Evolutionary conservation across 2,797 vertebrate genomes (phyloP), one percentile per base, ranked within the genome.

Genomic region (Leptatherina wallacei): DNA sequence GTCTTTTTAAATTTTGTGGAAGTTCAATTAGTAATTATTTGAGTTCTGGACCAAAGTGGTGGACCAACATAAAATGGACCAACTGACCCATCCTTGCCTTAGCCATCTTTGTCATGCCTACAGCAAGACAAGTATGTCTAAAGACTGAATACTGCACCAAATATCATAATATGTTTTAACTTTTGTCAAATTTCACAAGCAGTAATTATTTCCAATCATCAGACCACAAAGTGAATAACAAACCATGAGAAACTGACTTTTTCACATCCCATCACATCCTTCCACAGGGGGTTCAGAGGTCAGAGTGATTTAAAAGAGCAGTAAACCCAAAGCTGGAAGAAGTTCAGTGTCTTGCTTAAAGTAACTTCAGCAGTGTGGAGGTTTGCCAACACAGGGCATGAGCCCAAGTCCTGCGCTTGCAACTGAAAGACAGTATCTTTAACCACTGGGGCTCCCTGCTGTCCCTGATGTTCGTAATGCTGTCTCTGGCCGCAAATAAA

Each of bases 401-500:
- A 77, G 68, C 79, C 68, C 1, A 6, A 67, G 59, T 61, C 40
- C n/a, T 79, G n/a, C 33, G 64, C 69, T 68, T 65, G 65, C 68
- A 29, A 69, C 66, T 47, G 55, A 84, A 61, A 68, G 65, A 69
- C 22, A 20, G 61, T 64, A 67, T 78, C 59, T 77, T 69, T 54
- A 78, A 56, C 59, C 76, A 49, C 44, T 57, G 4, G 64, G 64
- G 49, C 75, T 61, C 75, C 27, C 47, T 49, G 60, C 60, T 29
- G 14, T 65, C 67, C 65, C 71, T 78, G 68, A 77, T 73, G 78
- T 75, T 71, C 20, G 9, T 77, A 75, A 84, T 65, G 65, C 64
- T 3, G 29, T 77, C 83, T 74, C 64, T 74, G 79, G 82, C 73
- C 78, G 16, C 85, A 75, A 87, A 85, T 85, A 75, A 88, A 89